phyloP scores from a whole-genome alignment of 30 jellyfish, hydroid and myxozoan species.

The Catostylus mosaicus region DNA sequence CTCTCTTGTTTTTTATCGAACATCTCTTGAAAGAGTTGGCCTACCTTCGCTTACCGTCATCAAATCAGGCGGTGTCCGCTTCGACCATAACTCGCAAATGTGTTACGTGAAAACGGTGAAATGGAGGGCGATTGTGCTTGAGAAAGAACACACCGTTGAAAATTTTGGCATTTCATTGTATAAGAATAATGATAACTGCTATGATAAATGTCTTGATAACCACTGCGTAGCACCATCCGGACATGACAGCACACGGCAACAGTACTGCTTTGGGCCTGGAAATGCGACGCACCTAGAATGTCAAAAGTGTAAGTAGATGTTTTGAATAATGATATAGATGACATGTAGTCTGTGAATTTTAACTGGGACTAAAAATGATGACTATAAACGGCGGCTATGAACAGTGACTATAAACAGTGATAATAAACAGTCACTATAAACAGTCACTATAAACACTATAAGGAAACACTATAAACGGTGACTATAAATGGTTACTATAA shows the following conservation, averaged over 20 bases:
- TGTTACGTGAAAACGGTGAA: constrained; percentile 73
- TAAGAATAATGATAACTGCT: constrained; percentile 77
- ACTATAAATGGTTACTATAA: too few species aligned
- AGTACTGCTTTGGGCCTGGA: constrained; percentile 93
- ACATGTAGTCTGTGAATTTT: too few species aligned
- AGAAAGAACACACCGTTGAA: constrained; percentile 57
- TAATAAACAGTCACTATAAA: too few species aligned
- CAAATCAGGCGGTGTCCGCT: constrained; percentile 83
- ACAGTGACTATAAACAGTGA: too few species aligned
- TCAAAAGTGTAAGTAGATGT: constrained; percentile 74
- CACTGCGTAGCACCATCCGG: constrained; percentile 77
- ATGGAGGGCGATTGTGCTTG: constrained; percentile 87
- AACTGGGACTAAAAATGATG: too few species aligned
- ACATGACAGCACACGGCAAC: constrained; percentile 70
- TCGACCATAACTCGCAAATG: constrained; percentile 63
- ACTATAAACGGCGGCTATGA: too few species aligned
- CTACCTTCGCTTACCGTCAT: constrained; percentile 78
- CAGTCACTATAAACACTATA: too few species aligned
- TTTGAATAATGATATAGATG: too few species aligned
- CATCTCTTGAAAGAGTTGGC: constrained; percentile 29
- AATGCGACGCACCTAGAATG: constrained; percentile 49
- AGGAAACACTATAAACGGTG: too few species aligned
- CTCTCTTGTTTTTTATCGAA: constrained; percentile 73
- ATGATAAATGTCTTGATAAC: constrained; percentile 46
- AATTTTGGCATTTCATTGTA: constrained; percentile 72